Evolutionary conservation across 2,888 invertebrate species (phyloP), one percentile per base, ranked within the genome.

Genomic region (Apamea sordens): DNA sequence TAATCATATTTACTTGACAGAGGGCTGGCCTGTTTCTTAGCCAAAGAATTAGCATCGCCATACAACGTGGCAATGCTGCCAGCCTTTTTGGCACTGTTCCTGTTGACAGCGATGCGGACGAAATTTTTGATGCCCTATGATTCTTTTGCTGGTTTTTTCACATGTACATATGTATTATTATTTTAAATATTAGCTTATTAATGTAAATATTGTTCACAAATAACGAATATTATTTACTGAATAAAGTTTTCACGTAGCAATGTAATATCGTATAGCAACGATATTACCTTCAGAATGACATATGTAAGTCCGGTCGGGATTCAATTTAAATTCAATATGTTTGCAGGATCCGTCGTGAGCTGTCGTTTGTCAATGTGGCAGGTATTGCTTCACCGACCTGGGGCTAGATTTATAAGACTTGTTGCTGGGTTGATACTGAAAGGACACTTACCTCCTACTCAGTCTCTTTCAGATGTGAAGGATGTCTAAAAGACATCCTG

Each of bases 281-380:
- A 11, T 41, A 50, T 77, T 68, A 73, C 75, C 24, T 79, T 18
- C 50, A 41, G 70, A 56, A 36, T 71, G n/a, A 56, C 70, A 70
- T 61, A 63, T 50, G 69, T 68, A 72, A 81, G 70, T 71, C 69
- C 71, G 59, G 67, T 65, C 76, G 41, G 47, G 76, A 79, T 86
- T 80, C 76, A 78, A 84, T 89, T 86, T 87, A 85, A 85, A 87
- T 87, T 88, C 81, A 82, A 83, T 89, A 87, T 80, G 82, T 83
- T 72, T 76, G 67, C 70, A 59, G 64, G n/a, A 70, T 56, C 44
- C 41, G 61, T 73, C 71, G 21, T 63, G 61, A 65, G 75, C 56
- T n/a, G 74, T 80, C 80, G 77, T 85, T 82, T 82, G 24, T 81
- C 77, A 85, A 68, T 53, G 72, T 79, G 71, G 32, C 84, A 71